Conservation (phyloP, 2,113 vertebrate species). For the Brachyhypopomus gauderio region DNA sequence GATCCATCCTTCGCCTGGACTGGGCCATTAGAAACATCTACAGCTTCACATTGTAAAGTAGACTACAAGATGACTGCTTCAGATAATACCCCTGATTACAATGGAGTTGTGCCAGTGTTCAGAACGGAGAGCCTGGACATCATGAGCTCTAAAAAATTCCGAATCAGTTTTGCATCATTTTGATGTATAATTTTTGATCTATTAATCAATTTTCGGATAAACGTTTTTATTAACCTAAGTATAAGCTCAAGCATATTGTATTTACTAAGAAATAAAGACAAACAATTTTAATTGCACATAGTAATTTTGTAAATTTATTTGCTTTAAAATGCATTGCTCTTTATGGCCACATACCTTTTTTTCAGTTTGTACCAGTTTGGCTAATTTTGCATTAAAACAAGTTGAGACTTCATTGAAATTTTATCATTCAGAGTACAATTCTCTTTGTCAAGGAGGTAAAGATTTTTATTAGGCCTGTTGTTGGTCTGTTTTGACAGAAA, state of each 20-base stretch:
- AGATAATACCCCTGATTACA: background rate
- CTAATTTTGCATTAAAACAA: no score
- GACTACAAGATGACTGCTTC: background rate
- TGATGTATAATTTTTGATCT: background rate
- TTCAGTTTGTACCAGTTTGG: no score
- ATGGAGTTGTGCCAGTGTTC: background rate
- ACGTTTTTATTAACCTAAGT: background rate
- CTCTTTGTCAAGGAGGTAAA: background rate
- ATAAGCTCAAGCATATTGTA: background rate
- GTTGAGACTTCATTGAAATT: background rate
- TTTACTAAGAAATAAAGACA: background rate
- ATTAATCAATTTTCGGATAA: background rate
- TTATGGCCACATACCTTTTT: no score
- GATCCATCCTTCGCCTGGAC: slow-evolving; percentile 27
- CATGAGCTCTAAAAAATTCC: slow-evolving; percentile 13
- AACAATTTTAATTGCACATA: background rate
- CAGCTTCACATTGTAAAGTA: background rate
- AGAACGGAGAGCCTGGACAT: background rate
- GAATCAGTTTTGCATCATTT: background rate
- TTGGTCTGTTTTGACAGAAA: background rate
- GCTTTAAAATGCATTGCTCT: no score
- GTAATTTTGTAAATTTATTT: background rate
- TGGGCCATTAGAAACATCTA: slow-evolving; percentile 4
- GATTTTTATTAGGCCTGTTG: background rate
- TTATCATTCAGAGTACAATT: background rate